phyloP scores from a whole-genome alignment of 2,113 vertebrate genomes.

The Rhadina sibilatrix region DNA sequence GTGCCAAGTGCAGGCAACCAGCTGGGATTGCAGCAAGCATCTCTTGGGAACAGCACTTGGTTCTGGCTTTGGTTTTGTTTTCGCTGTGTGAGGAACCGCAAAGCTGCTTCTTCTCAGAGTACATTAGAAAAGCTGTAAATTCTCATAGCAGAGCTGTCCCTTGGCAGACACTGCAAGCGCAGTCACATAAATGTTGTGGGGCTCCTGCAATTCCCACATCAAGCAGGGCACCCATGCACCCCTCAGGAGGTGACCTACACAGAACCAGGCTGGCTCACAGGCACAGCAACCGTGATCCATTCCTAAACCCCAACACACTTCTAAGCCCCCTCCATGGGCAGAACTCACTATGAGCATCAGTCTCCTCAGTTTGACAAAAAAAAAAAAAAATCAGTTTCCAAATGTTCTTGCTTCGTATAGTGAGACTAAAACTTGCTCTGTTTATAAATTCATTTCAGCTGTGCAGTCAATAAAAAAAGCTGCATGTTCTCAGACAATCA shows the following conservation, averaged over 20 bases:
- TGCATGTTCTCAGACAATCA: background rate
- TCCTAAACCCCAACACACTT: background rate
- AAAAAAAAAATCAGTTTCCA: background rate
- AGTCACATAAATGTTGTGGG: background rate
- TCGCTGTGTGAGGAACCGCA: background rate
- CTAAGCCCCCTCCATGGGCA: background rate
- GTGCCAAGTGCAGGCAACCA: background rate
- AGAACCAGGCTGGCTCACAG: background rate
- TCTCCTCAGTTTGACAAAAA: background rate
- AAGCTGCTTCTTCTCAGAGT: background rate
- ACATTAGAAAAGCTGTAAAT: background rate
- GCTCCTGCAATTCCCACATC: background rate
- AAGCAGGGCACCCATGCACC: background rate
- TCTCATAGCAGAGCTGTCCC: background rate
- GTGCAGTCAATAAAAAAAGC: background rate
- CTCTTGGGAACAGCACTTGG: background rate
- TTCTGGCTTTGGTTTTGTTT: slow-evolving; percentile 1
- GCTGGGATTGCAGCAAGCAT: background rate
- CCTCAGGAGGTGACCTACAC: background rate
- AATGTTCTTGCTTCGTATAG: background rate
- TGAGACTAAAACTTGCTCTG: background rate
- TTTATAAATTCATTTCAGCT: background rate
- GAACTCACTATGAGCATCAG: background rate
- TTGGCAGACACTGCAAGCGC: background rate
- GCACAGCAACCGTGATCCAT: background rate